phyloP scores from a whole-genome alignment of 2,797 vertebrate genomes.

The Platyrinchus mystaceus region DNA sequence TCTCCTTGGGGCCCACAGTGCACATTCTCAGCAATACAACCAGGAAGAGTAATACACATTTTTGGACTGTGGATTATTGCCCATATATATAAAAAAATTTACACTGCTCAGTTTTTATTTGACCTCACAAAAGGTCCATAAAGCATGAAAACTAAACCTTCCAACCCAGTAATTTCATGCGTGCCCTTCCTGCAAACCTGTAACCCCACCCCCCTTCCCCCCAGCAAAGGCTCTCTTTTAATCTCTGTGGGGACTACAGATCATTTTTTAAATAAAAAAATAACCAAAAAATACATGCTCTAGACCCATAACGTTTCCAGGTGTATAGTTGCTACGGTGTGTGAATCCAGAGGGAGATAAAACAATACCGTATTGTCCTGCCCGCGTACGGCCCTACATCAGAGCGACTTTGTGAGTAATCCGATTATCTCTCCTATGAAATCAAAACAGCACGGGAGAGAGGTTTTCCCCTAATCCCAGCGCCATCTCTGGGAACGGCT shows the following conservation, averaged over 20 bases:
- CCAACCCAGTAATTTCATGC: neutral
- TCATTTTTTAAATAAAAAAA: no score
- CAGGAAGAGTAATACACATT: neutral
- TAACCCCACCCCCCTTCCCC: neutral
- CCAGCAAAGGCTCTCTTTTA: neutral
- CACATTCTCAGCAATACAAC: neutral
- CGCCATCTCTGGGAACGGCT: neutral
- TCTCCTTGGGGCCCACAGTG: neutral
- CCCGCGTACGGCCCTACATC: neutral
- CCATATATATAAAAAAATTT: neutral
- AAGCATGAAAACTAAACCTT: neutral
- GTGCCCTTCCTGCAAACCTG: neutral
- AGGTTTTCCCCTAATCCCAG: neutral
- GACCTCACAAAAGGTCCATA: neutral
- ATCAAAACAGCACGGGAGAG: neutral
- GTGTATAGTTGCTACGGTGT: neutral
- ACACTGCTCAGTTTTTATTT: neutral
- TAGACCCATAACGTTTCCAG: neutral
- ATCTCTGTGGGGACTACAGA: no score
- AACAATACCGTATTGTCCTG: neutral
- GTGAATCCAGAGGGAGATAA: neutral
- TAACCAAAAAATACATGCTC: fast-evolving
- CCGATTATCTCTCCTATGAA: neutral
- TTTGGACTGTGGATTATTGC: neutral
- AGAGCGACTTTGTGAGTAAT: neutral